Base-by-base conservation (phyloP, 2,797 vertebrate genomes). In the Amblyopsis hoosieri region DNA sequence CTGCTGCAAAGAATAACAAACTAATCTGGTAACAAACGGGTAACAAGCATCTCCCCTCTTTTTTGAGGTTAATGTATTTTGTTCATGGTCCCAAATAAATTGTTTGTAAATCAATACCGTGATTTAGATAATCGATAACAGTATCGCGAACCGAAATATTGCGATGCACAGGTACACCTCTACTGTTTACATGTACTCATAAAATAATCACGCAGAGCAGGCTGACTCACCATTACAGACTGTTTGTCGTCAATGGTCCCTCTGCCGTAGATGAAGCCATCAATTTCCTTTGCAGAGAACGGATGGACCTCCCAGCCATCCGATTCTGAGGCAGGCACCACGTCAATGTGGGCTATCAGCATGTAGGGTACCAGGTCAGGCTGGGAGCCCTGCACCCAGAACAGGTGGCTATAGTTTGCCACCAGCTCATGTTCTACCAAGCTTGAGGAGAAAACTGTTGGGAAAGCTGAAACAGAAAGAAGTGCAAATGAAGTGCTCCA, bases 271-370 rank as follows among this genome's bases (percentile, higher is more conserved):
- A 99, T 95, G 84, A 96, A 98, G n/a, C 94, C 96, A 61, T 93
- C 84, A 0, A 84, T 91, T 76, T 98, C 96, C 65, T 93, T 54
- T 31, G 94, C 97, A 60, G 96, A 97, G 86, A 99, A 99, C 0
- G 96, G 97, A 2, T 95, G 95, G 1, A 93, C 93, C 0, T 96
- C 92, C 97, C 97, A 99, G 61, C 93, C 95, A 42, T 97, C 92
- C 0, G 87, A 81, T 75, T 93, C 92, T 11, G 88, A n/a, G 55
- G 95, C 96, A 11, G 97, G 96, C 3, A 99, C 96, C 45, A 99
- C 96, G n/a, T 99, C 97, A n/a, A 94, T 92, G 87, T 99, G 97
- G 42, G 97, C 95, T 67, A 97, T 76, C 54, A 99, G 90, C 89
- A 99, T 89, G 72, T 98, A 98, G 0, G 97, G 97, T 69, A 83